Evolutionary conservation across 2,888 invertebrate genomes (phyloP).

Genomic region (Harpalus rubripes): DNA sequence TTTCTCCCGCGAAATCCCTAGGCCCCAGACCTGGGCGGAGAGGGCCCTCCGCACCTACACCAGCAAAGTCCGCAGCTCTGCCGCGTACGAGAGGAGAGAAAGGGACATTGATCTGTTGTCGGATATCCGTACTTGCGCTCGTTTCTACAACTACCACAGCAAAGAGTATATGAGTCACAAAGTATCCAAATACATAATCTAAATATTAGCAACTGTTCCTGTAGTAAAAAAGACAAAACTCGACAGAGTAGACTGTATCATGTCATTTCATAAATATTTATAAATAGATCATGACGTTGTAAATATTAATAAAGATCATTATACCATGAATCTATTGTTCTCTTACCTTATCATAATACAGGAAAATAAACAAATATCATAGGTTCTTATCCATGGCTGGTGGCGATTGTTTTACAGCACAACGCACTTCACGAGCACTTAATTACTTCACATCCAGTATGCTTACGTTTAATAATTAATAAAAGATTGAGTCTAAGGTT

Average conservation of each 20-base stretch:
- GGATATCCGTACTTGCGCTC: constrained; percentile 83
- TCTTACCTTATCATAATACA: constrained; percentile 1
- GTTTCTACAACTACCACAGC: constrained; percentile 86
- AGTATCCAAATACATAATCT: constrained; percentile 29
- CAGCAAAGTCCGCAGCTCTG: constrained; percentile 75
- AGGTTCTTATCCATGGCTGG: not conserved
- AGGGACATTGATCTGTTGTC: constrained; percentile 79
- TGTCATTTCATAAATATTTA: constrained; percentile 54
- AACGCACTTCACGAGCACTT: too few relatives aligned
- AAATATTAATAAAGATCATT: constrained; percentile 55
- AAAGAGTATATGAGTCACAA: constrained; percentile 78
- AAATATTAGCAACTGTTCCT: constrained; percentile 43
- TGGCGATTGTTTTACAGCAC: too few relatives aligned
- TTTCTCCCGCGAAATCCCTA: constrained; percentile 83
- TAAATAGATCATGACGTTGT: constrained; percentile 35
- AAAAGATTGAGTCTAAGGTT: too few relatives aligned
- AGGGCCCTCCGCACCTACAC: constrained; percentile 86
- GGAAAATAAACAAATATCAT: not conserved
- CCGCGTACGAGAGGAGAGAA: constrained; percentile 71
- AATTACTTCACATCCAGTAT: too few relatives aligned
- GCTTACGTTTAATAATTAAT: too few relatives aligned
- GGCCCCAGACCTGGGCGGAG: constrained; percentile 92
- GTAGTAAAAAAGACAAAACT: constrained; percentile 63
- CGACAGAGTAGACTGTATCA: constrained; percentile 44
- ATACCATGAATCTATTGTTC: not conserved